Evolutionary conservation across 2,113 vertebrate genomes (phyloP).

Genomic region (Phasianus colchicus): DNA sequence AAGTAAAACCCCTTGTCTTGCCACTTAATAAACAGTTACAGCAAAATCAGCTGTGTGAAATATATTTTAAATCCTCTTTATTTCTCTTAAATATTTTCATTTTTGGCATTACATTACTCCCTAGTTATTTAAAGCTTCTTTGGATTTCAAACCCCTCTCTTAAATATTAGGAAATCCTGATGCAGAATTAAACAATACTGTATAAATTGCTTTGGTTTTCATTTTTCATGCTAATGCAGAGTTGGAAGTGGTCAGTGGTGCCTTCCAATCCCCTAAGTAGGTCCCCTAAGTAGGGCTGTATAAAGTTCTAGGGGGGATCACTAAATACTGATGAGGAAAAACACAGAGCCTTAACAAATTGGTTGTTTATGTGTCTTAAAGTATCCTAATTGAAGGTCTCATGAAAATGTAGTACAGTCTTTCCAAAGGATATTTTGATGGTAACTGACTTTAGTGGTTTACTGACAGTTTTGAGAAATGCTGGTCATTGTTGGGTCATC

Average conservation of each 20-base stretch:
- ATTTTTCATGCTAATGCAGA: not conserved
- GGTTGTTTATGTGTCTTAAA: not conserved
- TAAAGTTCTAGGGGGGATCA: not conserved
- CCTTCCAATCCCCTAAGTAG: not conserved
- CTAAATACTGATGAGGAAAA: not conserved
- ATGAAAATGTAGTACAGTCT: not conserved
- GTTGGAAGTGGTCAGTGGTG: not conserved
- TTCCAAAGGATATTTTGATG: not conserved
- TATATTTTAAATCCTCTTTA: slow-evolving; percentile 66
- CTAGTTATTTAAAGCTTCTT: slow-evolving; percentile 22
- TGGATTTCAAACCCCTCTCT: not conserved
- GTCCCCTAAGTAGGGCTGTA: not conserved
- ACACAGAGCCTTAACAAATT: not conserved
- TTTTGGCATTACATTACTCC: slow-evolving; percentile 58
- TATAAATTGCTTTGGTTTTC: not conserved
- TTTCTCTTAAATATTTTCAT: slow-evolving; percentile 40
- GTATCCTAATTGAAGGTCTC: not conserved
- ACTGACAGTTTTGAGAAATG: not conserved
- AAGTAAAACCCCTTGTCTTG: slow-evolving; percentile 21
- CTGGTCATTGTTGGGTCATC: not conserved
- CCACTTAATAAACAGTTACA: slow-evolving; percentile 60
- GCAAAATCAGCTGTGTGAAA: slow-evolving; percentile 35
- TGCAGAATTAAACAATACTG: not conserved
- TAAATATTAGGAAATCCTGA: slow-evolving; percentile 25
- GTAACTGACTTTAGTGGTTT: not conserved